Base-by-base conservation (phyloP, 2,888 invertebrate species). In the Heliconius ismenius region DNA sequence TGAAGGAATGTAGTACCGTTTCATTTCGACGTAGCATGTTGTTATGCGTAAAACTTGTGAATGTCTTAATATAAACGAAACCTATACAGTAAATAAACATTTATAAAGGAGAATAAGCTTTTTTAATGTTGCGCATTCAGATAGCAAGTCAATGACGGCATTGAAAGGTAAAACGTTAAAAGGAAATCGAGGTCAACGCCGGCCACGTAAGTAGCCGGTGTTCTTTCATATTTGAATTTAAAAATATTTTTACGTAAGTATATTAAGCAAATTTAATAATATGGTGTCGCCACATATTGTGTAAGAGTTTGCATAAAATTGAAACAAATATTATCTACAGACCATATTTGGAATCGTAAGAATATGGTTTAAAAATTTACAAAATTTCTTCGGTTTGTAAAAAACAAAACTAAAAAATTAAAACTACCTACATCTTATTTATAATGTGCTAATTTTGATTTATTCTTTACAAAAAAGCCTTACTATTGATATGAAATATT, bases 131-230 rank as follows among this genome's bases (percentile, higher is more conserved):
- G 78, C 74, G 74, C 68, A 77, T 72, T 75, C 74, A 70, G 81
- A 83, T 81, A 86, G 82, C 82, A 81, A 84, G 80, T 83, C 83
- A 83, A 86, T 84, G 88, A 88, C 91, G 91, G 90, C 92, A 92
- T 93, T 94, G 93, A 93, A 93, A 92, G 93, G 91, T 89, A 87
- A 89, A 87, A 89, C 87, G 89, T 89, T 89, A 85, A 91, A 93
- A 94, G 93, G 94, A 94, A 94, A 94, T 94, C 94, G 94, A 94
- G 94, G 94, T 94, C 94, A 93, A 84, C 87, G 83, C 86, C 86
- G 88, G 92, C 92, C 92, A 93, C 93, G 93, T 91, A 87, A 87
- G 83, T 87, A 86, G 86, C 87, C 86, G 86, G 87, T 82, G 84
- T 83, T 85, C 83, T 82, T 85, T 88, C 87, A 87, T 87, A 86